These are phyloP conservation scores for Drosophila nr. perissopoda DNA, from an alignment of 2,888 invertebrate genomes.

Conservation along the genomic window DNA sequence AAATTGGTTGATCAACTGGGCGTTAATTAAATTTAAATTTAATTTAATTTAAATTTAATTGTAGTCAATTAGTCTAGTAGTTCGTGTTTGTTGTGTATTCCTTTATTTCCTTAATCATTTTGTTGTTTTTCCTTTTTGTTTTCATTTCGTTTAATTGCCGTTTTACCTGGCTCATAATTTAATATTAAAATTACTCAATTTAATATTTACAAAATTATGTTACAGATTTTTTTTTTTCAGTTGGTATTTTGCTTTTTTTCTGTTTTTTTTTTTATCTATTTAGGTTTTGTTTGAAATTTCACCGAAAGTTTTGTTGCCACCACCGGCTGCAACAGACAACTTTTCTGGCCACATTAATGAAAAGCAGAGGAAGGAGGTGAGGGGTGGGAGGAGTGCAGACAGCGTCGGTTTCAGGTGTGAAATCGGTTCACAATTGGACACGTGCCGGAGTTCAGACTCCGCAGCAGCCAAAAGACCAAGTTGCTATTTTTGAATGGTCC, in stretches of 20 bases:
- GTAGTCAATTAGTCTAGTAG: conserved; percentile 75
- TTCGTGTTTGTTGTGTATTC: conserved; percentile 30
- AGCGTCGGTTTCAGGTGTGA: conserved; percentile 41
- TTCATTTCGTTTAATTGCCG: conserved; percentile 9
- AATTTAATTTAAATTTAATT: conserved; percentile 54
- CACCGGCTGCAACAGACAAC: conserved; percentile 36
- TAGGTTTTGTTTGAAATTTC: conserved; percentile 56
- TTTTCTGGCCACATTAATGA: conserved; percentile 50
- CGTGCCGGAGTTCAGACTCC: conserved; percentile 41
- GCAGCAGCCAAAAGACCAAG: conserved; percentile 12
- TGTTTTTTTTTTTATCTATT: neutral
- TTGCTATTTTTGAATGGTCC: conserved; percentile 26
- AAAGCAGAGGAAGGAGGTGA: neutral
- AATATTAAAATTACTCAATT: conserved; percentile 69
- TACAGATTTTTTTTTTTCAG: conserved; percentile 57
- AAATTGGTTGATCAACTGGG: conserved; percentile 56
- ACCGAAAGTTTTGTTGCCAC: conserved; percentile 56
- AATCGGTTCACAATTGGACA: conserved; percentile 58
- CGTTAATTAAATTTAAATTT: conserved; percentile 61
- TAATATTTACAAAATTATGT: conserved; percentile 77
- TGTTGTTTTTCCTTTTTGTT: neutral
- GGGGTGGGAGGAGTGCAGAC: neutral
- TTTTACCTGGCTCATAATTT: conserved; percentile 43
- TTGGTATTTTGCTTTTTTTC: conserved; percentile 1
- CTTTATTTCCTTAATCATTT: conserved; percentile 27